phyloP scores from a whole-genome alignment of 2,797 vertebrate species.

The Podarcis lilfordi region DNA sequence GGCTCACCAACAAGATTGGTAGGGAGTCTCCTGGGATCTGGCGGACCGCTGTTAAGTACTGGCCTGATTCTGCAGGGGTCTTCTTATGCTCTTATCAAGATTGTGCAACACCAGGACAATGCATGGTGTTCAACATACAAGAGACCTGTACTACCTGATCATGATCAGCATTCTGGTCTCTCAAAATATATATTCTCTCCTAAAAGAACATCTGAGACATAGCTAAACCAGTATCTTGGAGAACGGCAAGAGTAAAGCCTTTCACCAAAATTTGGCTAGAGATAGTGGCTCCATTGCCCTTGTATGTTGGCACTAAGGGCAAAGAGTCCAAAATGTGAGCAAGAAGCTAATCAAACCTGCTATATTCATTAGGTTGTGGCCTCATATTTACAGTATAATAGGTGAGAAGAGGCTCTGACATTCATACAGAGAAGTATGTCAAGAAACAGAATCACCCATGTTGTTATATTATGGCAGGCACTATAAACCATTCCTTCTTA shows the following conservation, averaged over 20 bases:
- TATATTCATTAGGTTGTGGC: not conserved
- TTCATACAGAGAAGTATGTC: not conserved
- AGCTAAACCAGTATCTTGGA: not conserved
- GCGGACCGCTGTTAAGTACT: too few relatives aligned
- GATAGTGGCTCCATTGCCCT: not conserved
- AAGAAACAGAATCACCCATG: not conserved
- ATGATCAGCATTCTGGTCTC: not conserved
- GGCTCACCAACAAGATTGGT: not conserved
- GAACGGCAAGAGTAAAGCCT: not conserved
- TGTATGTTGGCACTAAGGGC: not conserved
- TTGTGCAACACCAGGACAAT: not conserved
- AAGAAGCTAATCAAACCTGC: not conserved
- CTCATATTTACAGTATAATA: not conserved
- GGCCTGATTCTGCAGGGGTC: too few relatives aligned
- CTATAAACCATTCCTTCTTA: not conserved
- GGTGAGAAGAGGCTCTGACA: too few relatives aligned
- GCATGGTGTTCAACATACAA: not conserved
- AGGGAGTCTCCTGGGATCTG: not conserved
- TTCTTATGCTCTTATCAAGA: not conserved
- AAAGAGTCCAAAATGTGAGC: not conserved
- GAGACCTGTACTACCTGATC: not conserved
- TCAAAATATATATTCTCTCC: not conserved
- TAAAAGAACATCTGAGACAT: not conserved
- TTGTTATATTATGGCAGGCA: not conserved
- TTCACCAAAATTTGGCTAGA: not conserved